Evolutionary conservation across 2,888 invertebrate genomes (phyloP).

Genomic region (Clistopyga incitator): DNA sequence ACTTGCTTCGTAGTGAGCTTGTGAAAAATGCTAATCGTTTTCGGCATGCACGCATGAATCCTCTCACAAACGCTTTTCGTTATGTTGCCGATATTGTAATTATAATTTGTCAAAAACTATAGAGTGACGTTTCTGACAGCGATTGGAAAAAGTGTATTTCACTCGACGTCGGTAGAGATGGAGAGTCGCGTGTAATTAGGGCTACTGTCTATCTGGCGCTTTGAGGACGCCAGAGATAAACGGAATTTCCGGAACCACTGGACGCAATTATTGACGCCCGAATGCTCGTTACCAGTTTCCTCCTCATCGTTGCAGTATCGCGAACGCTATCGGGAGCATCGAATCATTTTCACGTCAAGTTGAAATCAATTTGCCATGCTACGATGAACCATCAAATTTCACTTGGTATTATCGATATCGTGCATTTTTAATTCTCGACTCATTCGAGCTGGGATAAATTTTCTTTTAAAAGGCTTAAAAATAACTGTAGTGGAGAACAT

Average conservation of each 20-base stretch:
- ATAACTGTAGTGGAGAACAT: background rate
- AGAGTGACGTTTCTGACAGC: constrained; percentile 51
- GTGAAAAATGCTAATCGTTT: background rate
- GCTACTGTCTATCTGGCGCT: constrained; percentile 19
- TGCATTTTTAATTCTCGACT: background rate
- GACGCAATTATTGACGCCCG: constrained; percentile 73
- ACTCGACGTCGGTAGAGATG: background rate
- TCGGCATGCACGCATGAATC: constrained; percentile 67
- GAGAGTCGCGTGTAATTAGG: constrained; percentile 52
- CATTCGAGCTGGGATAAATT: background rate
- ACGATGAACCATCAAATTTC: constrained; percentile 8
- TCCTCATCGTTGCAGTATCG: constrained; percentile 13
- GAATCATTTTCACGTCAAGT: background rate
- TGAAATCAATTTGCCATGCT: constrained; percentile 12
- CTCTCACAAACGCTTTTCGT: constrained; percentile 65
- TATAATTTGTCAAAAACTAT: background rate
- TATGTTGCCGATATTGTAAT: constrained; percentile 55
- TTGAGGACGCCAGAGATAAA: constrained; percentile 55
- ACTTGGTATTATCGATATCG: constrained; percentile 8
- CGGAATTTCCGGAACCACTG: constrained; percentile 73
- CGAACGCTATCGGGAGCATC: background rate
- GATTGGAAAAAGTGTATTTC: constrained; percentile 1
- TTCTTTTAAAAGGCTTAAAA: background rate
- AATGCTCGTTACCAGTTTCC: constrained; percentile 61
- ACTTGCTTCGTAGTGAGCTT: background rate